Conservation (phyloP, 2,888 invertebrate species). For the Cantharis nigra region DNA sequence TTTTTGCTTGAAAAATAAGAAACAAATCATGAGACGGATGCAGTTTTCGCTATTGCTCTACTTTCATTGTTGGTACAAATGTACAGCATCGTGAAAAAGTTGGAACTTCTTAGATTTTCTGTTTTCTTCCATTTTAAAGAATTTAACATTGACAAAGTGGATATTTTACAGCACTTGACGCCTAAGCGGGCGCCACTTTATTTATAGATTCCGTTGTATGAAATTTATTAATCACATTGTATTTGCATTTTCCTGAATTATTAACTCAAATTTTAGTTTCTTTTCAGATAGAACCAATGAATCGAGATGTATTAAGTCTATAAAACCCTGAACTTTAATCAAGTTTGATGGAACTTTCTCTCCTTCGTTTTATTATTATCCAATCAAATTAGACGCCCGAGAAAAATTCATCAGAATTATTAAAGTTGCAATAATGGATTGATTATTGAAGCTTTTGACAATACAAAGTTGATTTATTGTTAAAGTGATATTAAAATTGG, state of each 20-base stretch:
- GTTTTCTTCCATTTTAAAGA: not conserved
- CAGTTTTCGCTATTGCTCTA: not conserved
- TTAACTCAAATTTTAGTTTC: not conserved
- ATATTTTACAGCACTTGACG: constrained; percentile 8
- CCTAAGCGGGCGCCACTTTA: constrained; percentile 10
- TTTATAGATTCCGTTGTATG: not conserved
- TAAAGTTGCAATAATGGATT: not conserved
- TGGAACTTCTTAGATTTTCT: not conserved
- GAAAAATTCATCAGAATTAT: constrained; percentile 10
- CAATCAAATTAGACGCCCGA: constrained; percentile 25
- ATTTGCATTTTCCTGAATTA: not conserved
- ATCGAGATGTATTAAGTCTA: not conserved
- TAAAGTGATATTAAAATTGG: no score
- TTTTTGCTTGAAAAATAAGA: not conserved
- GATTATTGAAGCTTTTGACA: not conserved
- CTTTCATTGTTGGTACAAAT: not conserved
- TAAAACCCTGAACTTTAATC: not conserved
- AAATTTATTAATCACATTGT: not conserved
- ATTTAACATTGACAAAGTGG: not conserved
- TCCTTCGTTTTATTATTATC: constrained; percentile 15
- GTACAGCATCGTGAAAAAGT: not conserved
- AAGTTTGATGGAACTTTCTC: not conserved
- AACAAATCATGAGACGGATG: not conserved
- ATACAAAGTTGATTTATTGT: not conserved
- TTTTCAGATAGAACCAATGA: not conserved